A percentile compares a stretch with the other conserved stretches of the same genome.
phyloP scores from a whole-genome alignment of 2,113 vertebrate species.

The Macrotis lagotis region DNA sequence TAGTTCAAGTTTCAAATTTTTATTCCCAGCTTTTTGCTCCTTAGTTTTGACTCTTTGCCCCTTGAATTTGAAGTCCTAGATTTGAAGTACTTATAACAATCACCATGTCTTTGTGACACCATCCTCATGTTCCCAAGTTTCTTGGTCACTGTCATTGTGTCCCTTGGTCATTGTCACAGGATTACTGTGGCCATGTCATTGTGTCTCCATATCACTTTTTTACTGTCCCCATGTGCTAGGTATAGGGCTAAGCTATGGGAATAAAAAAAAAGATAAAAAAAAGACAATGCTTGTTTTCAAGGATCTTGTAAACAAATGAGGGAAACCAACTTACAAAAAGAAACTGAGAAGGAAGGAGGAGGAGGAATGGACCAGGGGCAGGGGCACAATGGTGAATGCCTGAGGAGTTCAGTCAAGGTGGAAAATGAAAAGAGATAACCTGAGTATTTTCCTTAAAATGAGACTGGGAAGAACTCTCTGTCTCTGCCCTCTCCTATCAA shows the following conservation, averaged over 20 bases:
- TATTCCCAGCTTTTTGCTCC: no score
- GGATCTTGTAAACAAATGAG: background rate
- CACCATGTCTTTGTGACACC: no score
- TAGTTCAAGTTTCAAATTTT: no score
- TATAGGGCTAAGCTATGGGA: background rate
- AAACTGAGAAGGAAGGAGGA: background rate
- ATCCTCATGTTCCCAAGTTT: no score
- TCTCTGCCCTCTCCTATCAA: background rate
- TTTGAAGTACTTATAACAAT: no score
- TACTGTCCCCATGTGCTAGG: background rate
- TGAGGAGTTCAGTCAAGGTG: background rate
- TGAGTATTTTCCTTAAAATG: background rate
- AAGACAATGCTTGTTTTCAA: background rate
- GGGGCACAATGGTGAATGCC: background rate
- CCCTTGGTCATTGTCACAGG: no score
- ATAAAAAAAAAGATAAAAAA: background rate
- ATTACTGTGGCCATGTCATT: no score
- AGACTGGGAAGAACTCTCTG: background rate
- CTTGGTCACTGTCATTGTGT: no score
- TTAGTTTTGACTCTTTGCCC: no score
- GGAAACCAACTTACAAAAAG: background rate
- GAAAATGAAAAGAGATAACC: background rate
- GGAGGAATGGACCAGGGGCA: background rate
- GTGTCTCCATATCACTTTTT: no score
- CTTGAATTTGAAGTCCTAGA: no score